A percentile compares a stretch with the other conserved stretches of the same genome.
Conservation (phyloP, 1,140 invertebrate genomes). For the Pseudomyrmex sp. region DNA sequence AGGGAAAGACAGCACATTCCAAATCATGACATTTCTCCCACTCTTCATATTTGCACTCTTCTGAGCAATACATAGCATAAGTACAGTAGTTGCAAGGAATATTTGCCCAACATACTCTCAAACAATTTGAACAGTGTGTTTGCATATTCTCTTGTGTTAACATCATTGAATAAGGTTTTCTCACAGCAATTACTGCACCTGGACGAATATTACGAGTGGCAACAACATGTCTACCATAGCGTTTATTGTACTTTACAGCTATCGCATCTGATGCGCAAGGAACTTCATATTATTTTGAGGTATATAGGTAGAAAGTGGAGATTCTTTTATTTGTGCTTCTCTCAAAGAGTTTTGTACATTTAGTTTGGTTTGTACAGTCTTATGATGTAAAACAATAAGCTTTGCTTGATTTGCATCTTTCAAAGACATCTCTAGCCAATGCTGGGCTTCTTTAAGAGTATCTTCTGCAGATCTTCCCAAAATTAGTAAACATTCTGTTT, state of each 20-base stretch:
- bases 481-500: too few relatives aligned
- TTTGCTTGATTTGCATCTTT: neutral
- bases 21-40: constrained; percentile 89
- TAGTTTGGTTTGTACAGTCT: neutral
- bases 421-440: constrained; percentile 36
- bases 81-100: constrained; percentile 89
- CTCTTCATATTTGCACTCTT: constrained; percentile 88
- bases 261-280: constrained; percentile 87
- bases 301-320: constrained; percentile 47
- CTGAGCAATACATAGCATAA: constrained; percentile 89
- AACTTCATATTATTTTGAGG: constrained; percentile 81
- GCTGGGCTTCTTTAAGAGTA: constrained; percentile 1
- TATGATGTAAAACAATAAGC: constrained; percentile 5
- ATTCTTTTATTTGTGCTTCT: neutral
- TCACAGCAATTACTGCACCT: constrained; percentile 93
- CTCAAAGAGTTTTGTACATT: neutral
- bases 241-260: constrained; percentile 85
- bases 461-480: neutral
- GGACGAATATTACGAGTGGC: constrained; percentile 88
- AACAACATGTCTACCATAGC: constrained; percentile 88
- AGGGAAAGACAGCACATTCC: constrained; percentile 90
- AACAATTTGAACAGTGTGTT: constrained; percentile 91
- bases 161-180: constrained; percentile 91
- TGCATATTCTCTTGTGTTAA: constrained; percentile 87
- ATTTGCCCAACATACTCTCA: constrained; percentile 86